These are phyloP conservation scores for Tetragonisca angustula DNA, from an alignment of 2,888 invertebrate genomes.

Conservation along the genomic window DNA sequence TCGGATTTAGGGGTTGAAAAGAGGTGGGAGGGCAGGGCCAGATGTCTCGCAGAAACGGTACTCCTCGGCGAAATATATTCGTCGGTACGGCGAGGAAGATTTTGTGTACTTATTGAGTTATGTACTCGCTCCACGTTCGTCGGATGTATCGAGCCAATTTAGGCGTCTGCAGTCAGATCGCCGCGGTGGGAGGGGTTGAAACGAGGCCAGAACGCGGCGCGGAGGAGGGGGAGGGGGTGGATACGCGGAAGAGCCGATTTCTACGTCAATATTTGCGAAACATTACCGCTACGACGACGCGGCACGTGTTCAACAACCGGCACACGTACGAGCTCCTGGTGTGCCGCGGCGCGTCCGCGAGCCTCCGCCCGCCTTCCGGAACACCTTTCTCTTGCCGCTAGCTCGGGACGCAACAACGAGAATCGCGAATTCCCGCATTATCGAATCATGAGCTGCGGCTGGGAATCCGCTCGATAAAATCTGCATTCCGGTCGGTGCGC, in stretches of 20 bases:
- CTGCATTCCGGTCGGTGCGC: constrained; percentile 14
- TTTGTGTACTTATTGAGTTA: constrained; percentile 73
- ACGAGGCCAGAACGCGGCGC: constrained; percentile 45
- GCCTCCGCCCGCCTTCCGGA: constrained; percentile 1
- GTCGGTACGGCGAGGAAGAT: constrained; percentile 67
- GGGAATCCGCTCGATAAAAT: constrained; percentile 38
- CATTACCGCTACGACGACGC: constrained; percentile 62
- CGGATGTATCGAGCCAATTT: constrained; percentile 73
- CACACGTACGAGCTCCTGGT: constrained; percentile 31
- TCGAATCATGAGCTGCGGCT: constrained; percentile 29
- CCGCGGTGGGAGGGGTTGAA: constrained; percentile 43
- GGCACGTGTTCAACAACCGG: constrained; percentile 30
- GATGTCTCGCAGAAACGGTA: constrained; percentile 38
- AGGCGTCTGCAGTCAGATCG: constrained; percentile 69
- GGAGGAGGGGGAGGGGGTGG: neutral
- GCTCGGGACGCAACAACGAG: constrained; percentile 7
- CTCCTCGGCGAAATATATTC: constrained; percentile 67
- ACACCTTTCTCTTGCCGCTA: constrained; percentile 32
- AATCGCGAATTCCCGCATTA: constrained; percentile 36
- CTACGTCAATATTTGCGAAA: constrained; percentile 74
- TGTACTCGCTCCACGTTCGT: constrained; percentile 72
- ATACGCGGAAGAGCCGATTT: constrained; percentile 66
- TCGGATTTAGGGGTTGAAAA: neutral
- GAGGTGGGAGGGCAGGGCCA: constrained; percentile 5
- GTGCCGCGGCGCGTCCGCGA: neutral